Percentiles rank a stretch among this genome's conserved stretches.
phyloP scores from a whole-genome alignment of 1,140 invertebrate genomes.

The Pogonognathellus flavescens region DNA sequence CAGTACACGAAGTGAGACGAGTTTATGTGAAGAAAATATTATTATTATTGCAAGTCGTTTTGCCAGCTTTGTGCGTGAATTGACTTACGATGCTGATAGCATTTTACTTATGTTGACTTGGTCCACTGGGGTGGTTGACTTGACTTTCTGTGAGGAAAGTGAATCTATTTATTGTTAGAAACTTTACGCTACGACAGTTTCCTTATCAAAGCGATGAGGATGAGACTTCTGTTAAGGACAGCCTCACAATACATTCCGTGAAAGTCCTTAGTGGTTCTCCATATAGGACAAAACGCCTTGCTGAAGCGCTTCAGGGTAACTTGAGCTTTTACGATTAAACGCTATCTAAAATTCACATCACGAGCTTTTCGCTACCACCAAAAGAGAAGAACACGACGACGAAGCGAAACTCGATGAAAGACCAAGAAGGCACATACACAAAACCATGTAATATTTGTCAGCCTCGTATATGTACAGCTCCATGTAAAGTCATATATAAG shows the following conservation, averaged over 20 bases:
- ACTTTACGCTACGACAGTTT: conserved; percentile 43
- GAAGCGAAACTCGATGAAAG: conserved; percentile 20
- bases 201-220: conserved; percentile 39
- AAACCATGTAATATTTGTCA: too few species aligned
- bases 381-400: neutral
- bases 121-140: conserved; percentile 23
- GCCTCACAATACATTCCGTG: conserved; percentile 32
- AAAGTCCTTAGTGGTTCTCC: conserved; percentile 44
- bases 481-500: neutral
- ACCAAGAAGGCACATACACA: neutral
- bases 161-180: conserved; percentile 48
- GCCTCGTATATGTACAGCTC: neutral
- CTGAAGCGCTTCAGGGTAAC: conserved; percentile 25
- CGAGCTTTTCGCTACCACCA: conserved; percentile 16
- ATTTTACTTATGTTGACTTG: neutral
- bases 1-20: neutral
- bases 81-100: conserved; percentile 1
- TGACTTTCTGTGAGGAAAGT: conserved; percentile 27
- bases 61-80: neutral
- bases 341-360: conserved; percentile 36
- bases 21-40: neutral
- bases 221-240: conserved; percentile 40
- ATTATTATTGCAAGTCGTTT: conserved; percentile 8
- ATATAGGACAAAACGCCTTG: neutral
- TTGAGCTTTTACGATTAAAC: conserved; percentile 42